Conservation (phyloP, 2,888 invertebrate species). For the Drosophila limbata region DNA sequence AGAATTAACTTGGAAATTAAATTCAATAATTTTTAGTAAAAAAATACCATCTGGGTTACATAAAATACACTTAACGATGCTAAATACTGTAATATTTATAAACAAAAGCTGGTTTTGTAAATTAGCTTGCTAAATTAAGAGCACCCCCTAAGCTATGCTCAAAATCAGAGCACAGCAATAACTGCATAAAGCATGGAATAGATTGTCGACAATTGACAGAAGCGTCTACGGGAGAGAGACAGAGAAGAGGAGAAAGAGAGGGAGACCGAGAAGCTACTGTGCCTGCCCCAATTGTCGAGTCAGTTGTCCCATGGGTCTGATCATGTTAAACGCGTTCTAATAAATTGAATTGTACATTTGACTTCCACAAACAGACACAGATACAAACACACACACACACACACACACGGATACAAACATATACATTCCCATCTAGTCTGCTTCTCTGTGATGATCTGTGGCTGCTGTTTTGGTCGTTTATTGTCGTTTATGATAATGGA, state of each 20-base stretch:
- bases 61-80: slow-evolving; percentile 2
- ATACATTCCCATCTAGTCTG: neutral
- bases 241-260: neutral
- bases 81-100: slow-evolving; percentile 40
- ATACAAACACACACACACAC: slow-evolving; percentile 5
- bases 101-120: slow-evolving; percentile 55
- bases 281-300: slow-evolving; percentile 60
- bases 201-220: slow-evolving; percentile 67
- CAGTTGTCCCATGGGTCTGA: slow-evolving; percentile 52
- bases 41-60: too few relatives aligned
- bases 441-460: slow-evolving; percentile 11
- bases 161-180: slow-evolving; percentile 57
- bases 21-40: too few relatives aligned
- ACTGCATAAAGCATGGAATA: slow-evolving; percentile 40
- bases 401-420: neutral
- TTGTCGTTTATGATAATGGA: slow-evolving; percentile 82
- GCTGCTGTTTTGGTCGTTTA: slow-evolving; percentile 51
- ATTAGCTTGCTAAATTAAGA: slow-evolving; percentile 49
- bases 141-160: slow-evolving; percentile 19
- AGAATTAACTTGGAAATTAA: too few relatives aligned
- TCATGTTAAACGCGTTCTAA: slow-evolving; percentile 77
- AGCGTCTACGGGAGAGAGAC: neutral
- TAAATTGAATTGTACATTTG: slow-evolving; percentile 82
- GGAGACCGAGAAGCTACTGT: slow-evolving; percentile 3
- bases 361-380: slow-evolving; percentile 51